phyloP scores from a whole-genome alignment of 92 coral and sea anemone genomes.

The Bergia sp. region DNA sequence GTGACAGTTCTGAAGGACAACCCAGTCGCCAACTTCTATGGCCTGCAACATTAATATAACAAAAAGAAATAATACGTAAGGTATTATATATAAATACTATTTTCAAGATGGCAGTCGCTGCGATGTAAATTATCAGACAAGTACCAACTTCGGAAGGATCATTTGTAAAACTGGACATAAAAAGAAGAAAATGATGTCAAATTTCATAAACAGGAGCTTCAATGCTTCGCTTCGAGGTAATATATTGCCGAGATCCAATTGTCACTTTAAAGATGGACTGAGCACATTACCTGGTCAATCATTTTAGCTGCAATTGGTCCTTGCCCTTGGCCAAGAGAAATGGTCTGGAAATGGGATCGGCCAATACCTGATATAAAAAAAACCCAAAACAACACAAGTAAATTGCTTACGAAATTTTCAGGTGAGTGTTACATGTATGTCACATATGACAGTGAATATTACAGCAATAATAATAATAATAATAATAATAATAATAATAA shows the following conservation, averaged over 20 bases:
- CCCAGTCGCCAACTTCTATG: conserved; percentile 89
- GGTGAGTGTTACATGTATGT: too few species aligned
- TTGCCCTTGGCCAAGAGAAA: conserved; percentile 98
- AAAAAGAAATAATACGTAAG: not conserved
- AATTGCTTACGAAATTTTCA: not conserved
- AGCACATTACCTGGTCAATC: conserved; percentile 72
- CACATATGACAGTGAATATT: not conserved
- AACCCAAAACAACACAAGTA: not conserved
- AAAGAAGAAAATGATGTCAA: too few species aligned
- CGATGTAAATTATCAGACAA: too few species aligned
- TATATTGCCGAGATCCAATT: too few species aligned
- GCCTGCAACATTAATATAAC: conserved; percentile 62
- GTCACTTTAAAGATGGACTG: not conserved
- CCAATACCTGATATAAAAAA: conserved; percentile 67
- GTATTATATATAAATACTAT: too few species aligned
- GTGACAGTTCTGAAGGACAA: conserved; percentile 95
- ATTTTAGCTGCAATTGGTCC: conserved; percentile 96
- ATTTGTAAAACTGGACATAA: too few species aligned
- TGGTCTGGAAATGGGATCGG: conserved; percentile 87
- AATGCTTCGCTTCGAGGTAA: too few species aligned
- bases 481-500: too few species aligned
- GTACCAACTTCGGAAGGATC: too few species aligned
- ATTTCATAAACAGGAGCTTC: too few species aligned
- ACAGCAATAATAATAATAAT: too few species aligned
- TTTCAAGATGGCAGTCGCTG: too few species aligned